Percentiles rank a stretch among this genome's conserved stretches.
Conservation (phyloP, 2,113 vertebrate species). For the Damaliscus lunatus region DNA sequence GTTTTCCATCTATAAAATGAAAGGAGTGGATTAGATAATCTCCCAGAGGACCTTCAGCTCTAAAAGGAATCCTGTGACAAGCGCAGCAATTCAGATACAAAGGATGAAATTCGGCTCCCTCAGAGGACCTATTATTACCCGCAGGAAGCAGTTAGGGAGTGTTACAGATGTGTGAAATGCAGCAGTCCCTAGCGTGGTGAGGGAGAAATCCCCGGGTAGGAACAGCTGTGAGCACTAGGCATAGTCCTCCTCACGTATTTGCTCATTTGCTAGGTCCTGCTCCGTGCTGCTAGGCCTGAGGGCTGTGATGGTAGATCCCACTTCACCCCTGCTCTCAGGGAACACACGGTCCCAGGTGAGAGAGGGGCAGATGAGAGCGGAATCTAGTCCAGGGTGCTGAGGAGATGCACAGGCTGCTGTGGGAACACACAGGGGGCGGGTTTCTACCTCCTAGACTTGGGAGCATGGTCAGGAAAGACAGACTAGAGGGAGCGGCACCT, state of each 20-base stretch:
- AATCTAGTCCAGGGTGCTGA: background rate
- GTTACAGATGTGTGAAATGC: background rate
- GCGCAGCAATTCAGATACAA: background rate
- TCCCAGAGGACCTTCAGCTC: background rate
- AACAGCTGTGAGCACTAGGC: background rate
- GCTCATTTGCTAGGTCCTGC: background rate
- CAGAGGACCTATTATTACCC: background rate
- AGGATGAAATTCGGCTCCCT: background rate
- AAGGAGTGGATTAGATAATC: background rate
- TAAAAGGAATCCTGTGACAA: background rate
- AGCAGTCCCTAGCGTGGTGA: background rate
- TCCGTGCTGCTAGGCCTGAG: background rate
- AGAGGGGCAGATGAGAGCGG: background rate
- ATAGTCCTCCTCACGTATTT: background rate
- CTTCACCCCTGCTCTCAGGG: background rate
- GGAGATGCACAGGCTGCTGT: background rate
- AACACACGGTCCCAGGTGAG: background rate
- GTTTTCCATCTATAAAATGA: background rate
- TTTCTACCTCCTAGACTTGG: background rate
- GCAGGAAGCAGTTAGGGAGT: constrained; percentile 16
- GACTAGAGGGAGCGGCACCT: background rate
- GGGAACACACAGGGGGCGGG: background rate
- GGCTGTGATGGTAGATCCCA: background rate
- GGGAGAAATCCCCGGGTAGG: background rate
- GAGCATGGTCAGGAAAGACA: background rate